Evolutionary conservation across 2,113 vertebrate genomes (phyloP), one percentile per base, ranked within the genome.

Genomic region (Ochotona princeps): DNA sequence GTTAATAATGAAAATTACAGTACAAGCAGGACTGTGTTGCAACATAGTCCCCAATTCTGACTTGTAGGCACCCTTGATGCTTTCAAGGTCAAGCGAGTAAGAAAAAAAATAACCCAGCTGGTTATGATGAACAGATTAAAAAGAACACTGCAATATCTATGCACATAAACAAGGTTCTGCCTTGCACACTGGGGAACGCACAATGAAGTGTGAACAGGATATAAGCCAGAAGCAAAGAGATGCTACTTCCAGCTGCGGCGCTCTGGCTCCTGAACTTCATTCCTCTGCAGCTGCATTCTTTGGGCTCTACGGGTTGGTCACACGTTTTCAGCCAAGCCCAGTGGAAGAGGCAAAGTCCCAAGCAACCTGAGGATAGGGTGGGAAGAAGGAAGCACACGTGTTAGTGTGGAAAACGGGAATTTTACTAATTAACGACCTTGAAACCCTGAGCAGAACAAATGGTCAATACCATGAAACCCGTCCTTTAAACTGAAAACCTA

Each of bases 1-100:
- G 90, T 73, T 80, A 67, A 47, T 87, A 81, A 89, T 0, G 6
- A 69, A 91, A 89, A 17, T 70, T 5, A 7, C 51, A 65, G 49
- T 74, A n/a, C 65, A 65, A 88, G 61, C 32, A 21, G 35, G 1
- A 7, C 67, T 20, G 9, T 44, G 49, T 70, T 54, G 32, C 17
- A 69, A 54, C 11, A 20, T 13, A 13, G 11, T 76, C 47, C 21
- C 47, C 83, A 73, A 67, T 2, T 73, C 44, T 57, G 15, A 4
- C 15, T 1, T 30, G 67, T n/a, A 49, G 3, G 7, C 8, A 63
- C 21, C 35, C 61, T 23, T 47, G 57, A 65, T 2, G 8, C 17
- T 49, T 76, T 86, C 47, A 26, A 76, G 66, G 57, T 87, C 87
- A 63, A 84, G 80, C 91, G 26, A 84, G 66, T 72, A 81, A 72